Conservation (phyloP, 2,113 vertebrate species). For the Menura novaehollandiae region DNA sequence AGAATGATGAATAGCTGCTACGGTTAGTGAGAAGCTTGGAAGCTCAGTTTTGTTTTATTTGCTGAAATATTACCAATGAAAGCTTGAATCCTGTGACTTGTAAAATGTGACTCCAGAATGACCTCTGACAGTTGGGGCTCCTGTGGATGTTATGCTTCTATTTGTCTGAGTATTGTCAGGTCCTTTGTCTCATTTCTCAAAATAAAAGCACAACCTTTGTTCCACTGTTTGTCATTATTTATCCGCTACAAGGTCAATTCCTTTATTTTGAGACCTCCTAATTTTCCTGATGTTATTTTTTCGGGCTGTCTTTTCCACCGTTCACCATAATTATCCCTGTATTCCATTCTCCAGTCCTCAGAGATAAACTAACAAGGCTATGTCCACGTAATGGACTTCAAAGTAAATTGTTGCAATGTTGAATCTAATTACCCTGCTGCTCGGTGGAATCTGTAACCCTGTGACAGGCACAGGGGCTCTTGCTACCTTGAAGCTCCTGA, state of each 20-base stretch:
- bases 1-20: conserved; percentile 63
- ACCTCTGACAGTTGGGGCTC: conserved; percentile 16
- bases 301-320: neutral
- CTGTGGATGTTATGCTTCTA: conserved; percentile 22
- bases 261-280: conserved; percentile 9
- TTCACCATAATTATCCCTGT: neutral
- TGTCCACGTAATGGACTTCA: neutral
- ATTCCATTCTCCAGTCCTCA: conserved; percentile 6
- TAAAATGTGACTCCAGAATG: conserved; percentile 36
- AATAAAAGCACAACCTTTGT: conserved; percentile 37
- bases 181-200: conserved; percentile 32
- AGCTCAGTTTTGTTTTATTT: conserved; percentile 54
- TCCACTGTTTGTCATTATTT: conserved; percentile 42
- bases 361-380: neutral
- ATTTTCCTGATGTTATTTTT: conserved; percentile 32
- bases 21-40: conserved; percentile 41
- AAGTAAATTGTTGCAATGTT: conserved; percentile 1
- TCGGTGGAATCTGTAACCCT: neutral
- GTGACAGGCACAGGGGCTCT: neutral
- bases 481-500: neutral
- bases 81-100: conserved; percentile 35
- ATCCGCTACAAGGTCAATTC: neutral
- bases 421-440: conserved; percentile 15
- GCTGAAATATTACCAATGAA: conserved; percentile 50
- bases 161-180: conserved; percentile 30